Evolutionary conservation across 2,888 invertebrate genomes (phyloP).

Genomic region (Phaedon cochleariae): DNA sequence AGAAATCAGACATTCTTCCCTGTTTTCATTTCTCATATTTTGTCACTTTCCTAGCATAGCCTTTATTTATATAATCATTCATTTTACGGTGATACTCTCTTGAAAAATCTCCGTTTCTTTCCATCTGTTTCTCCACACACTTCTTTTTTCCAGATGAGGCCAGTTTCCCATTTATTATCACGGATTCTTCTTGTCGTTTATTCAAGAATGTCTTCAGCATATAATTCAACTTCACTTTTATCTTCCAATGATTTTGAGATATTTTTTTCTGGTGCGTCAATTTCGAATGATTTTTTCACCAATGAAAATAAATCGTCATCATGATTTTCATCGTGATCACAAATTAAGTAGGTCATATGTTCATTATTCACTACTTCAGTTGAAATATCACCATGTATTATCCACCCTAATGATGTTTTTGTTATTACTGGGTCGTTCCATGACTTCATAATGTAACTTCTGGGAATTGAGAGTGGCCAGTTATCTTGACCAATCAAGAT

Average conservation of each 20-base stretch:
- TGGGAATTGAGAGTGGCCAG: background rate
- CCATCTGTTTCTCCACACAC: background rate
- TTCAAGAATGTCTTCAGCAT: background rate
- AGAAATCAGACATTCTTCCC: no score
- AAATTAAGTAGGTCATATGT: background rate
- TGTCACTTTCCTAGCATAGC: no score
- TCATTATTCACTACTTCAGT: background rate
- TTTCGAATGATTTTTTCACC: background rate
- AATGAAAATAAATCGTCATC: background rate
- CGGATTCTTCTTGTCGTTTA: background rate
- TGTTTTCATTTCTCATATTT: no score
- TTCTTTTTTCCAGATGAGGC: background rate
- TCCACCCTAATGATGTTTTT: background rate
- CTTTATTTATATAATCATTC: background rate
- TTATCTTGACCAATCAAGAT: background rate
- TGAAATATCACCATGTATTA: background rate
- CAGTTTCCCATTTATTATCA: background rate
- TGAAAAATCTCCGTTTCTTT: background rate
- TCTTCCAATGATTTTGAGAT: no score
- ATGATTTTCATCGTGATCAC: background rate
- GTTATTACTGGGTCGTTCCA: background rate
- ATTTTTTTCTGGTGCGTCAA: background rate
- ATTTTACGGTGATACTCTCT: background rate
- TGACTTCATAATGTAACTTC: background rate
- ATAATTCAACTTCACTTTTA: background rate